phyloP scores from a whole-genome alignment of 2,888 invertebrate genomes.

The Smittia sp. region DNA sequence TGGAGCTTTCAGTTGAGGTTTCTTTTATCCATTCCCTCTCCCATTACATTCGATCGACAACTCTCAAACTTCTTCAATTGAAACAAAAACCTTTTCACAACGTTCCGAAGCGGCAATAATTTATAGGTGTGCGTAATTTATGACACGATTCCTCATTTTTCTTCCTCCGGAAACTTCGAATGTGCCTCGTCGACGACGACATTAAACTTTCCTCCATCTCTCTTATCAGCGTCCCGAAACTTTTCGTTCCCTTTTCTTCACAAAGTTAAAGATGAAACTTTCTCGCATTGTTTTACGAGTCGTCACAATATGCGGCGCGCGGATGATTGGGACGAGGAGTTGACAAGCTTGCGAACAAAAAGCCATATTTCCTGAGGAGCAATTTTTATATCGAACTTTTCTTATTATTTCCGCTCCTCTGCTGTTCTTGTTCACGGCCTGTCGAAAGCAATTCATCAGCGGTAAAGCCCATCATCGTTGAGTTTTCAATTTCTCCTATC shows the following conservation, averaged over 20 bases:
- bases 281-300: neutral
- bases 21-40: too few species aligned
- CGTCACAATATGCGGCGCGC: neutral
- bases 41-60: too few species aligned
- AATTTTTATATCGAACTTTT: neutral
- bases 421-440: neutral
- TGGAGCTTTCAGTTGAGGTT: too few species aligned
- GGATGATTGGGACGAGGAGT: neutral
- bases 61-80: too few species aligned
- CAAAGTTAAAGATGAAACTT: neutral
- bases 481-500: neutral
- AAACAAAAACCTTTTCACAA: neutral
- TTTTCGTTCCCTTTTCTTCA: neutral
- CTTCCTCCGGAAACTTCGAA: neutral
- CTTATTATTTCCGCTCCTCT: neutral
- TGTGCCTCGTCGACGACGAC: neutral
- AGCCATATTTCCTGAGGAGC: neutral
- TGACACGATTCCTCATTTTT: neutral
- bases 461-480: neutral
- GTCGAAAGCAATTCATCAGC: neutral
- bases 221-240: neutral
- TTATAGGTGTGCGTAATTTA: neutral
- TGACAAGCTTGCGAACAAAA: conserved; percentile 12
- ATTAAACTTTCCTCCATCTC: neutral
- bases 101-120: neutral